Conservation (phyloP, 2,888 invertebrate genomes). For the Isotomurus palustris region DNA sequence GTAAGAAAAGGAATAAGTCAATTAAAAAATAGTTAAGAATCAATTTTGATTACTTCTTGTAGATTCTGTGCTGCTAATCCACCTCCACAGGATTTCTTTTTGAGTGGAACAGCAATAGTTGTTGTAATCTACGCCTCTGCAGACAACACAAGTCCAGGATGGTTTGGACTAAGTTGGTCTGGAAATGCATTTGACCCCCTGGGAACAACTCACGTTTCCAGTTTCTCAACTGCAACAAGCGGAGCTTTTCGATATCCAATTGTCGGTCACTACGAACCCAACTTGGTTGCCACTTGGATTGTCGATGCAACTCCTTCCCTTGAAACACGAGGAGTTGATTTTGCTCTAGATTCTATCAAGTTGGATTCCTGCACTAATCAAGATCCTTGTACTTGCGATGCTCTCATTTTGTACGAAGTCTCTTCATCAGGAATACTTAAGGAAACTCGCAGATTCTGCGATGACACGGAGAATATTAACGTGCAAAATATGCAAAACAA, state of each 20-base stretch:
- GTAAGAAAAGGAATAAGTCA: too few relatives aligned
- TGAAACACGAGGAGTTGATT: too few relatives aligned
- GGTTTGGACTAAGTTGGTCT: constrained; percentile 7
- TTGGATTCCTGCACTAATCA: neutral
- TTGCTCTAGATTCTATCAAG: too few relatives aligned
- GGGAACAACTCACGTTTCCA: constrained; percentile 1
- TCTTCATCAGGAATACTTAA: neutral
- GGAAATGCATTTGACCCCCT: constrained; percentile 5
- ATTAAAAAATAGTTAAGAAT: too few relatives aligned
- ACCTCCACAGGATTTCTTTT: too few relatives aligned
- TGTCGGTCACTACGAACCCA: constrained; percentile 8
- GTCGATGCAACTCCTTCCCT: too few relatives aligned
- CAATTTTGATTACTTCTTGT: too few relatives aligned
- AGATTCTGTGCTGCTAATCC: too few relatives aligned
- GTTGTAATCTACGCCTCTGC: too few relatives aligned
- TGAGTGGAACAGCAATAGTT: too few relatives aligned
- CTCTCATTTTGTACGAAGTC: constrained; percentile 1
- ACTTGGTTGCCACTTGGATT: constrained; percentile 5
- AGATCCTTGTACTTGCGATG: constrained; percentile 6
- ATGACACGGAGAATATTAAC: neutral
- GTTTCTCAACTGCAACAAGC: neutral
- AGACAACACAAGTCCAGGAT: too few relatives aligned
- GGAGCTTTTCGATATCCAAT: constrained; percentile 2
- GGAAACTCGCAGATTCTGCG: constrained; percentile 3
- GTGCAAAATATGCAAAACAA: neutral